These are phyloP conservation scores for Mantis religiosa DNA, from an alignment of 2,888 invertebrate species.

Conservation along the genomic window DNA sequence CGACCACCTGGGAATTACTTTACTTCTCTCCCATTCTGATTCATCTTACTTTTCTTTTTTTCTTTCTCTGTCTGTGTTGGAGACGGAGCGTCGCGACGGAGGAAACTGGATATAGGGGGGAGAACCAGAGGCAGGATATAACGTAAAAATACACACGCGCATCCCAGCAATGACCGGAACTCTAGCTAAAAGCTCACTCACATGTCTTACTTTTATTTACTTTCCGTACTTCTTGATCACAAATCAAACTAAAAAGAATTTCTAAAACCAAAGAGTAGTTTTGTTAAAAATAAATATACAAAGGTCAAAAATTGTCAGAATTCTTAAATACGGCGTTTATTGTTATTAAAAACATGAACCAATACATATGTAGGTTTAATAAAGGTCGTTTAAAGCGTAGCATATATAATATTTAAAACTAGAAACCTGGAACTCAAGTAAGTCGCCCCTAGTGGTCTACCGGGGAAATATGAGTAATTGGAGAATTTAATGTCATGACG, in stretches of 20 bases:
- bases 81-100: neutral
- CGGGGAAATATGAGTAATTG: no score
- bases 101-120: neutral
- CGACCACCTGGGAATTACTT: neutral
- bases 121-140: neutral
- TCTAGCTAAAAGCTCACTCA: neutral
- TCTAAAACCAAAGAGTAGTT: no score
- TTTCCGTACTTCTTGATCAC: neutral
- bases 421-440: no score
- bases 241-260: neutral
- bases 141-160: neutral
- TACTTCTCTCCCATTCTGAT: neutral
- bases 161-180: neutral
- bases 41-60: neutral
- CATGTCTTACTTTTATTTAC: neutral
- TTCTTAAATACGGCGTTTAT: no score
- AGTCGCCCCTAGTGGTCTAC: no score
- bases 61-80: neutral
- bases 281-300: no score
- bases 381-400: no score
- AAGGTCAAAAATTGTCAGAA: no score
- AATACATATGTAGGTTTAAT: no score
- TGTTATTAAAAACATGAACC: no score
- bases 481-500: no score
- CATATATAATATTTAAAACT: no score